Conservation (phyloP, 2,797 vertebrate species). For the Lacerta agilis region DNA sequence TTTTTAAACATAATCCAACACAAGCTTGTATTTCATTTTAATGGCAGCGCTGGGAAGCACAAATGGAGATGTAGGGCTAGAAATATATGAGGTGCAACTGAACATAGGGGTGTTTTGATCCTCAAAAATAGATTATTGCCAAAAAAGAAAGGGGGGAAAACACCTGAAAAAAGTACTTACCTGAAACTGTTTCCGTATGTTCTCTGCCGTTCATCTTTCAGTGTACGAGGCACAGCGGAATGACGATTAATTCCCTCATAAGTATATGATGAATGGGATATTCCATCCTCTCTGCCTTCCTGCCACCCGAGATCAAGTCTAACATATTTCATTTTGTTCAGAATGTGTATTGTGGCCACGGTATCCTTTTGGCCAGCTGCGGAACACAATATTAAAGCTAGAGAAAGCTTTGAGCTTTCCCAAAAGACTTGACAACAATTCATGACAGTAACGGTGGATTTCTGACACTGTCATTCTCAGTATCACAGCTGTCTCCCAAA, state of each 20-base stretch:
- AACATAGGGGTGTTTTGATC: slow-evolving; percentile 54
- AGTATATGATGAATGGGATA: slow-evolving; percentile 54
- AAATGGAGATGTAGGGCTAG: slow-evolving; percentile 64
- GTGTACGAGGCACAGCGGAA: slow-evolving; percentile 38
- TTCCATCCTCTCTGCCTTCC: slow-evolving; percentile 38
- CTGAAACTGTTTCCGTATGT: slow-evolving; percentile 62
- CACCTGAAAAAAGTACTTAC: not conserved
- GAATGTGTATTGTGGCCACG: slow-evolving; percentile 29
- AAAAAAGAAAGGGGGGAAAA: not conserved
- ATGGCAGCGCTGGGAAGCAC: slow-evolving; percentile 55
- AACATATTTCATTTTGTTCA: slow-evolving; percentile 52
- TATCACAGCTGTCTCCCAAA: slow-evolving; percentile 1
- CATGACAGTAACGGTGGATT: not conserved
- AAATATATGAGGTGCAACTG: slow-evolving; percentile 62
- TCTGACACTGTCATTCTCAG: not conserved
- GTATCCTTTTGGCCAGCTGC: slow-evolving; percentile 8
- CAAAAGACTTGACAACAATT: not conserved
- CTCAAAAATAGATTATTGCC: slow-evolving; percentile 49
- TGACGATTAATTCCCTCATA: slow-evolving; percentile 55
- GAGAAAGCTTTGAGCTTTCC: slow-evolving; percentile 8
- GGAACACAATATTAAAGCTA: not conserved
- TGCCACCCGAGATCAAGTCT: slow-evolving; percentile 60
- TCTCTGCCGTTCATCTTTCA: slow-evolving; percentile 64
- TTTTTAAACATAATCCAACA: slow-evolving; percentile 46
- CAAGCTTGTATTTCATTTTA: slow-evolving; percentile 69